Conservation (phyloP, 92 coral and sea anemone genomes). For the Umimayanthus kanabou region DNA sequence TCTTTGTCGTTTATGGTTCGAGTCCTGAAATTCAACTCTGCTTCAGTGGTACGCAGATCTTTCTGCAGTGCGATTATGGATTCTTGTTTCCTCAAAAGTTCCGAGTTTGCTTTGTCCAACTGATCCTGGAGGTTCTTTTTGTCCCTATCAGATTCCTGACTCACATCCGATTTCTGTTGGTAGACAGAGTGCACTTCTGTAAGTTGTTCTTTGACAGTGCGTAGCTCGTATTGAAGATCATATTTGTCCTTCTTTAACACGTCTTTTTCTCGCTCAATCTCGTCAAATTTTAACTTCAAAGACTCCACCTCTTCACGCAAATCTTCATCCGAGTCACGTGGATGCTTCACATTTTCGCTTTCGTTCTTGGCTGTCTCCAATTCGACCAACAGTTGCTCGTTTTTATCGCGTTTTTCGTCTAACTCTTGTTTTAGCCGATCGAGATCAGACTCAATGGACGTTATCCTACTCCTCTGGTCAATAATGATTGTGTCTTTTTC, state of each 20-base stretch:
- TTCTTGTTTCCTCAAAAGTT: conserved; percentile 84
- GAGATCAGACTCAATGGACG: conserved; percentile 72
- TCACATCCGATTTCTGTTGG: conserved; percentile 80
- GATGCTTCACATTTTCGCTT: conserved; percentile 55
- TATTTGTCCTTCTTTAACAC: conserved; percentile 63
- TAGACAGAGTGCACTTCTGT: conserved; percentile 75
- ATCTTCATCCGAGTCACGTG: conserved; percentile 52
- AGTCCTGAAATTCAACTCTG: conserved; percentile 73
- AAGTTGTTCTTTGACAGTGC: conserved; percentile 62
- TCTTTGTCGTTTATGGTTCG: conserved; percentile 86
- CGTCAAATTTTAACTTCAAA: conserved; percentile 65
- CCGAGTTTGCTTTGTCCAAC: conserved; percentile 85
- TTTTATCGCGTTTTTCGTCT: conserved; percentile 71
- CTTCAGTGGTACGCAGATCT: conserved; percentile 70
- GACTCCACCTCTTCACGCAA: conserved; percentile 85
- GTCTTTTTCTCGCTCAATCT: conserved; percentile 72
- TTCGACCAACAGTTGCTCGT: conserved; percentile 59
- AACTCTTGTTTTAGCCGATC: conserved; percentile 68
- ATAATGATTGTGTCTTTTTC: conserved; percentile 80
- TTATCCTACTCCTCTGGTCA: conserved; percentile 70
- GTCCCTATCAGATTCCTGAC: conserved; percentile 73
- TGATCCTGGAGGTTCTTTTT: conserved; percentile 71
- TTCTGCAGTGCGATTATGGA: conserved; percentile 79
- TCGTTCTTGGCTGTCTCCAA: conserved; percentile 59
- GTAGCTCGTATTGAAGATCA: conserved; percentile 71